A percentile compares a stretch with the other conserved stretches of the same genome.
Conservation (phyloP, 2,113 vertebrate genomes). For the Pachycephala philippinensis region DNA sequence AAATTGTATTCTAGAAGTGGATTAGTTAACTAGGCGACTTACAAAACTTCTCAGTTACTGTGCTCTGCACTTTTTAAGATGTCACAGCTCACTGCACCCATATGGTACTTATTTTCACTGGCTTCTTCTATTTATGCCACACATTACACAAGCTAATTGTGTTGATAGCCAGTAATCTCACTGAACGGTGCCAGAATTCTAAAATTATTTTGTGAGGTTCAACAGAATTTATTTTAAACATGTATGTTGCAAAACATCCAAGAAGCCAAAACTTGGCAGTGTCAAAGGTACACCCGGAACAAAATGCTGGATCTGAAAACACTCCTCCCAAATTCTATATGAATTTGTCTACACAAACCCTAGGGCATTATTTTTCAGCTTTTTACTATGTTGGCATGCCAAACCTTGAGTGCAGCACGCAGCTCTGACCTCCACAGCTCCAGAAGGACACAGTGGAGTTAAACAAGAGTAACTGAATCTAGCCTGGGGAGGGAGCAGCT, state of each 20-base stretch:
- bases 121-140: neutral
- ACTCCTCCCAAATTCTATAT: neutral
- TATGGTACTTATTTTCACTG: conserved; percentile 24
- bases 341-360: neutral
- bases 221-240: conserved; percentile 5
- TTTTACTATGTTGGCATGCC: neutral
- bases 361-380: neutral
- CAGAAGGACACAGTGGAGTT: neutral
- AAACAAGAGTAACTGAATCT: neutral
- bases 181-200: neutral
- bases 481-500: neutral
- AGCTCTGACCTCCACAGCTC: neutral
- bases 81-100: conserved; percentile 13
- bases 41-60: conserved; percentile 4
- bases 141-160: neutral
- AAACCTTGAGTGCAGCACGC: neutral
- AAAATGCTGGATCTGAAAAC: neutral
- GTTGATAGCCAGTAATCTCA: neutral
- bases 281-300: neutral
- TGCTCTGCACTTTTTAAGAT: conserved; percentile 2
- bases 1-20: neutral
- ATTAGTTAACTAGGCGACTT: neutral
- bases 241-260: neutral
- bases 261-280: neutral
- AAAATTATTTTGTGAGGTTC: neutral